Conservation (phyloP, 2,797 vertebrate species). For the Mus minutoides region DNA sequence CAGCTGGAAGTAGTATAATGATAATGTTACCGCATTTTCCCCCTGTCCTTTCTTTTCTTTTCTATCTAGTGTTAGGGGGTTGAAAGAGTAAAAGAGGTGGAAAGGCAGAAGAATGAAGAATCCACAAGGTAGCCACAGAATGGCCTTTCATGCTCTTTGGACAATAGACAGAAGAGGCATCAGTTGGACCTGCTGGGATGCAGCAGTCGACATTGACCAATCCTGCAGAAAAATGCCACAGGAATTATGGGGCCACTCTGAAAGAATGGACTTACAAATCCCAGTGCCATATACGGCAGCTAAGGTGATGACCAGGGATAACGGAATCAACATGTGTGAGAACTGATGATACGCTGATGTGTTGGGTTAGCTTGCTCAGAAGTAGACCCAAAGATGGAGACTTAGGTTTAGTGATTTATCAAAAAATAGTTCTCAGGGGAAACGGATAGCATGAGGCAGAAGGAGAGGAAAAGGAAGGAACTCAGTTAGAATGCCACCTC, state of each 20-base stretch:
- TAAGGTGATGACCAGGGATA: neutral
- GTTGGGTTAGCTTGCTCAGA: neutral
- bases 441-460: neutral
- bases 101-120: neutral
- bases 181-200: too few relatives aligned
- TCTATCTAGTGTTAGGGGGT: neutral
- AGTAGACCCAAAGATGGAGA: neutral
- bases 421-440: neutral
- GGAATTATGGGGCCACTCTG: neutral
- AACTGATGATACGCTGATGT: neutral
- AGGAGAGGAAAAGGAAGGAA: neutral
- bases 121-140: neutral
- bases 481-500: neutral
- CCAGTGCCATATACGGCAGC: neutral
- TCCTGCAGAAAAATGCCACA: neutral
- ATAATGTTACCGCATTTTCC: neutral
- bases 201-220: neutral
- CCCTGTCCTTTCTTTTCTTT: neutral
- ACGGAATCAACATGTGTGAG: neutral
- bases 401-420: neutral
- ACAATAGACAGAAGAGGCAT: rapidly evolving
- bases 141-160: neutral
- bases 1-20: neutral
- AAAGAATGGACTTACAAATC: neutral
- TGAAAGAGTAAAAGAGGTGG: neutral